These are phyloP conservation scores for Lutraria lutraria DNA, from an alignment of 2,888 invertebrate species.

Conservation along the genomic window DNA sequence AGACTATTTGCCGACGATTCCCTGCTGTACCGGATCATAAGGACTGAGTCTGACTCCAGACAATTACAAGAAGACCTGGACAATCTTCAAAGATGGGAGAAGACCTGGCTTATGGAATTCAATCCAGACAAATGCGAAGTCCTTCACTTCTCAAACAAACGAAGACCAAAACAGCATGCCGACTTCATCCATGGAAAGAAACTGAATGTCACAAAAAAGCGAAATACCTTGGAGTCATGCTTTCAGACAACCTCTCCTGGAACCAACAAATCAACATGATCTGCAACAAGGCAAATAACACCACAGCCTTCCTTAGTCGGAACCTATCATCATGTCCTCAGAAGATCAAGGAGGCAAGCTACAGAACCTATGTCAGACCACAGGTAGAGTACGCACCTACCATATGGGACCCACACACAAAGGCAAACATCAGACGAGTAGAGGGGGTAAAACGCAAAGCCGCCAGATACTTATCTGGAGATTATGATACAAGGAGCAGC, in stretches of 20 bases:
- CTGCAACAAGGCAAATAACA: slow-evolving; percentile 38
- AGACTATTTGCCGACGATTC: slow-evolving; percentile 24
- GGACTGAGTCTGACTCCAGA: slow-evolving; percentile 24
- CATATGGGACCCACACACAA: slow-evolving; percentile 31
- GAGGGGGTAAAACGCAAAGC: slow-evolving; percentile 59
- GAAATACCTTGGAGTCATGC: slow-evolving; percentile 38
- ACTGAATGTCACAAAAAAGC: slow-evolving; percentile 17
- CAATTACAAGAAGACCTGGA: slow-evolving; percentile 55
- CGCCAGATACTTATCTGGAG: slow-evolving; percentile 35
- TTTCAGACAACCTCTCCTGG: slow-evolving; percentile 1
- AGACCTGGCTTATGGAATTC: slow-evolving; percentile 56
- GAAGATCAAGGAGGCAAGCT: slow-evolving; percentile 48
- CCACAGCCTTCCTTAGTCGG: slow-evolving; percentile 44
- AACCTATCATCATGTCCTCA: slow-evolving; percentile 45
- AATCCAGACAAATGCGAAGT: slow-evolving; percentile 60
- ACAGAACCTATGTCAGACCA: slow-evolving; percentile 51
- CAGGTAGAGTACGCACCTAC: slow-evolving; percentile 57
- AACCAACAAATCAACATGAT: slow-evolving; percentile 31
- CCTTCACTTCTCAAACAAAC: slow-evolving; percentile 49
- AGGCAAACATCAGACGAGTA: slow-evolving; percentile 43
- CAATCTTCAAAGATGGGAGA: slow-evolving; percentile 54
- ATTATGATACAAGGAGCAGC: background rate
- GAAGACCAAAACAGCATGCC: background rate
- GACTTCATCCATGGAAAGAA: slow-evolving; percentile 38
- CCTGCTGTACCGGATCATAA: slow-evolving; percentile 57